Evolutionary conservation across 2,113 vertebrate species (phyloP), one percentile per base, ranked within the genome.

Genomic region (Equus przewalskii): DNA sequence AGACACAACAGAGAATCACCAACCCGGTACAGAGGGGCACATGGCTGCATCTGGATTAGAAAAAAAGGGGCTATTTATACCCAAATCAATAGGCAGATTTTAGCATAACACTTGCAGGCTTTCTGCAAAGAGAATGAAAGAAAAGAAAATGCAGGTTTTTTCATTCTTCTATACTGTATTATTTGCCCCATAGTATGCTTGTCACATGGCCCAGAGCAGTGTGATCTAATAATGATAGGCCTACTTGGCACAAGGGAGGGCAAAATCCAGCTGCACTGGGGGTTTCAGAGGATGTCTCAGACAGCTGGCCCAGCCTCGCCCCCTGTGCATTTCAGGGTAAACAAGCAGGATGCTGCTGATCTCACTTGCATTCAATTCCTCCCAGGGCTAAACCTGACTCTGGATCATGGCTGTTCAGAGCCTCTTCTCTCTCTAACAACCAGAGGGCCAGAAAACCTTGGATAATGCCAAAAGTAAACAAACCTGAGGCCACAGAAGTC

Each of bases 41-140:
- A 62, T 6, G 81, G 94, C 84, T 97, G 92, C 97, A 98, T 98
- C 97, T 98, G 97, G 90, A 96, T 97, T 95, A 96, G 87, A 96
- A 97, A 97, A 97, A 97, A 62, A 24, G 65, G 85, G 56, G 51
- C 87, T 98, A 98, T 98, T 98, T 97, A 98, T 94, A 97, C 81
- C 46, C 88, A 96, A 98, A 95, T 98, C 98, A 98, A 96, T 96
- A 97, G 80, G 79, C 95, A 96, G 92, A 97, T 95, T 98, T 98
- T 97, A 96, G 96, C 95, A 98, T 95, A 97, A 97, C 97, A 95
- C 69, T 96, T 88, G 80, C 75, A 92, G 75, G 58, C 86, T 94
- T 97, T 97, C 86, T 97, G 91, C 64, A 96, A 87, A 96, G 86
- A 93, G 96, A 97, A 96, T 92, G 89, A 97, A 95, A 97, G 64